phyloP scores from a whole-genome alignment of 2,113 vertebrate species.

The Stigmatopora argus region DNA sequence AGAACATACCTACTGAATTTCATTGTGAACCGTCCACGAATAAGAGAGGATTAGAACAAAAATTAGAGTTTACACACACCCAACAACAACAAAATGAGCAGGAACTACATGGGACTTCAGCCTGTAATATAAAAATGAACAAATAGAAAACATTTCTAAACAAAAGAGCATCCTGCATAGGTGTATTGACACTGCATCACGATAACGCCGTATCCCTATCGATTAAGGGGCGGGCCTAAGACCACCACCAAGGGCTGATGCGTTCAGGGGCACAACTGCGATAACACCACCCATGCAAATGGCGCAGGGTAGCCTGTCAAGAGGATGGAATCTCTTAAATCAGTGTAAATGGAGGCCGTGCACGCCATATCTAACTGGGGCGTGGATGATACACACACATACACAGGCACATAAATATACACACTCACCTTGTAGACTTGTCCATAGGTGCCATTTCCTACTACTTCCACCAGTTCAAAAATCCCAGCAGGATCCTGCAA shows the following conservation, averaged over 20 bases:
- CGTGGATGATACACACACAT: slow-evolving; percentile 61
- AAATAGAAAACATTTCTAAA: too few relatives aligned
- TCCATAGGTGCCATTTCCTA: slow-evolving; percentile 86
- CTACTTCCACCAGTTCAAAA: slow-evolving; percentile 85
- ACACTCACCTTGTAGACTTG: slow-evolving; percentile 89
- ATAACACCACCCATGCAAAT: slow-evolving; percentile 62
- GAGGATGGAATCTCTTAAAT: slow-evolving; percentile 28
- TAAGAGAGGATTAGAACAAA: too few relatives aligned
- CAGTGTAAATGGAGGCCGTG: slow-evolving; percentile 18
- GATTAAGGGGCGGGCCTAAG: slow-evolving; percentile 16
- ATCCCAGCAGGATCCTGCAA: slow-evolving; percentile 83
- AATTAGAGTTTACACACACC: too few relatives aligned
- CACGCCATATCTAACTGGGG: slow-evolving; percentile 28
- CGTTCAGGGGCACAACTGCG: slow-evolving; percentile 49
- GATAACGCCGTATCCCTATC: neutral
- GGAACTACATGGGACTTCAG: too few relatives aligned
- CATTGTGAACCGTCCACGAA: too few relatives aligned
- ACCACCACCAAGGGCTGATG: slow-evolving; percentile 32
- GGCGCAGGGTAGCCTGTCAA: slow-evolving; percentile 45
- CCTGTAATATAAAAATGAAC: too few relatives aligned
- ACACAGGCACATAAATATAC: neutral
- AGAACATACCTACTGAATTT: too few relatives aligned
- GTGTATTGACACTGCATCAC: neutral
- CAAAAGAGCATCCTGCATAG: neutral
- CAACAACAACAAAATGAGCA: too few relatives aligned